Evolutionary conservation across 2,888 invertebrate species (phyloP).

Genomic region (Drosophila eohydei): DNA sequence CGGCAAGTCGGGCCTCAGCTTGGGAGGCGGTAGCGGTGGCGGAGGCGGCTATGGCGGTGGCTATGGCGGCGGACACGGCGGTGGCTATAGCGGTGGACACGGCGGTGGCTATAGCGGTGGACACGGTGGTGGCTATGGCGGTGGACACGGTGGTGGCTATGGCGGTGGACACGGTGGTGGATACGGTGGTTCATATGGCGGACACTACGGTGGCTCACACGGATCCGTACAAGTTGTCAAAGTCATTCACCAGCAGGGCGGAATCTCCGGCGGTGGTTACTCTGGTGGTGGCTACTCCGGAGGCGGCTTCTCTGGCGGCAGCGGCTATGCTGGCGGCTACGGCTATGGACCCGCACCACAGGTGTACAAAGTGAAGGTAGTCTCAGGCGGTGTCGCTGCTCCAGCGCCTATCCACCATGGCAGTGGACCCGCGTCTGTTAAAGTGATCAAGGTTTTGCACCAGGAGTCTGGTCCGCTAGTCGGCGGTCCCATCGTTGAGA

Average conservation of each 20-base stretch:
- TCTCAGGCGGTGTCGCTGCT: slow-evolving; percentile 53
- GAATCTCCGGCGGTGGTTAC: slow-evolving; percentile 37
- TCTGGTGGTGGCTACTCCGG: slow-evolving; percentile 13
- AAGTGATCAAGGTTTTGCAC: slow-evolving; percentile 72
- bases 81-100: slow-evolving; percentile 10
- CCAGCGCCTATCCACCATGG: slow-evolving; percentile 45
- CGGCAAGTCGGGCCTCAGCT: slow-evolving; percentile 44
- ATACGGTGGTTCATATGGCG: not conserved
- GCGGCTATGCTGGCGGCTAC: slow-evolving; percentile 63
- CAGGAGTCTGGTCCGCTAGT: slow-evolving; percentile 45
- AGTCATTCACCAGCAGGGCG: slow-evolving; percentile 60
- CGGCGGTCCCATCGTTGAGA: slow-evolving; percentile 49
- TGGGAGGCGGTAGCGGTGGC: slow-evolving; percentile 54
- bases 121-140: slow-evolving; percentile 27
- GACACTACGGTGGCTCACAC: slow-evolving; percentile 12
- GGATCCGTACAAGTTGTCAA: slow-evolving; percentile 67
- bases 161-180: slow-evolving; percentile 7
- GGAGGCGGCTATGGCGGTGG: slow-evolving; percentile 45
- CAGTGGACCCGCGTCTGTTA: slow-evolving; percentile 48
- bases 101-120: slow-evolving; percentile 28
- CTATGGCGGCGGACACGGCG: slow-evolving; percentile 28
- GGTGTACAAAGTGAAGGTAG: slow-evolving; percentile 72
- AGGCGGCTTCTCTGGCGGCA: slow-evolving; percentile 34
- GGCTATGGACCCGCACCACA: slow-evolving; percentile 62
- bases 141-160: slow-evolving; percentile 24